Evolutionary conservation across 2,113 vertebrate species (phyloP), one percentile per base, ranked within the genome.

Genomic region (Lampris incognitus): DNA sequence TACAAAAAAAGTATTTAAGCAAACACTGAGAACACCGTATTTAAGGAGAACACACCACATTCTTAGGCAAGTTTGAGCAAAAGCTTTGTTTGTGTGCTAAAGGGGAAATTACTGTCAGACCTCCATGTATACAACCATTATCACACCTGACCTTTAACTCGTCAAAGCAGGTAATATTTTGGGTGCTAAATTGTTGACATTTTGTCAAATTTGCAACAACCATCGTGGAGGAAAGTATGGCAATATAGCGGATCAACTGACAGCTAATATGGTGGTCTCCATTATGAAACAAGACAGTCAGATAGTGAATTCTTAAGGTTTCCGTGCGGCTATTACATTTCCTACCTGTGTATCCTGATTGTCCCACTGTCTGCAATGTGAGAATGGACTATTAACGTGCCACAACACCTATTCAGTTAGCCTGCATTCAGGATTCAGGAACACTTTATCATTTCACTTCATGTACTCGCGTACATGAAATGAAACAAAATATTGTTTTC

Each of bases 311-410:
- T 55, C 10, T 13, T 11, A 24, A 38, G 1, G 56, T 70, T 13
- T 75, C 4, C 38, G 4, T 78, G 81, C 82, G 80, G 78, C 68
- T 78, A n/a, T 55, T 58, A 9, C 58, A 8, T 83, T 71, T 48
- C 3, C 6, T 60, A 64, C 37, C 60, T 69, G 54, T 85, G 75
- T n/a, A 59, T 63, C 74, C 80, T 87, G 57, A 76, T 66, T 86
- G 65, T 72, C 74, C 81, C 57, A 69, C 60, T 52, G 6, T 46
- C 62, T 3, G 2, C 66, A 9, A 9, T 2, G 4, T 58, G 11
- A 6, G 72, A 48, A 75, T 62, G n/a, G n/a, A 44, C 41, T 49
- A 59, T 61, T 58, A 61, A 3, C n/a, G 9, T 13, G 38, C 40
- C 57, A 59, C 57, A 59, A 66, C 37, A 49, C 6, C 9, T 57